Conservation (phyloP, 1,140 invertebrate species). For the Euwallacea similis region DNA sequence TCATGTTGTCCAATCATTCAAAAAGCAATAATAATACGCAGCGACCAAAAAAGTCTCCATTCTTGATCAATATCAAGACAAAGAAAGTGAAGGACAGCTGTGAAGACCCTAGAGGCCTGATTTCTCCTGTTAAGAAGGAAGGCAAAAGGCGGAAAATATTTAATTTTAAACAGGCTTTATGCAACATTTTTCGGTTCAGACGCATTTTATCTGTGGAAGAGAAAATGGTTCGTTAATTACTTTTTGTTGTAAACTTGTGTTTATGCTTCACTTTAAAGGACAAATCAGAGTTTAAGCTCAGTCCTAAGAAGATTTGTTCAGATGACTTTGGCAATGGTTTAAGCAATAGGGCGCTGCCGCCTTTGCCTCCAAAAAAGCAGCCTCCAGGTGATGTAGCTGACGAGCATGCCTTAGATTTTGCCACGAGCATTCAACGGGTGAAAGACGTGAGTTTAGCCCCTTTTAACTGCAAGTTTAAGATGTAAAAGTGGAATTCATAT, state of each 20-base stretch:
- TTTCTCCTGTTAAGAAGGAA: conserved; percentile 54
- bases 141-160: conserved; percentile 67
- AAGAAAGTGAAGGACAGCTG: conserved; percentile 67
- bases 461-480: not conserved
- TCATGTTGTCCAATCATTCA: not conserved
- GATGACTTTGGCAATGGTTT: conserved; percentile 45
- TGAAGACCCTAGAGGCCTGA: conserved; percentile 47
- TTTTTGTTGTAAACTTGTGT: not conserved
- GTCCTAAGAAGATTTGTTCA: conserved; percentile 38
- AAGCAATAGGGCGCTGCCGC: conserved; percentile 75
- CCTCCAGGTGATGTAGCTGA: conserved; percentile 53
- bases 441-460: conserved; percentile 76
- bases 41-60: conserved; percentile 62
- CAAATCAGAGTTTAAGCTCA: conserved; percentile 42
- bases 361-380: conserved; percentile 64
- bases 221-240: conserved; percentile 26
- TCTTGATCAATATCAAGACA: conserved; percentile 63
- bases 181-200: conserved; percentile 78
- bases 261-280: conserved; percentile 5
- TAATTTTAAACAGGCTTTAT: conserved; percentile 81
- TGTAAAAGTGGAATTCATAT: conserved; percentile 48
- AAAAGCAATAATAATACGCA: too few species aligned
- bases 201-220: conserved; percentile 58
- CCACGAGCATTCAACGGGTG: conserved; percentile 89
- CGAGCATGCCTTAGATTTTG: conserved; percentile 72